Percentiles rank a stretch among this genome's conserved stretches.
phyloP scores from a whole-genome alignment of 2,113 vertebrate genomes.

The Hydrolagus affinis region DNA sequence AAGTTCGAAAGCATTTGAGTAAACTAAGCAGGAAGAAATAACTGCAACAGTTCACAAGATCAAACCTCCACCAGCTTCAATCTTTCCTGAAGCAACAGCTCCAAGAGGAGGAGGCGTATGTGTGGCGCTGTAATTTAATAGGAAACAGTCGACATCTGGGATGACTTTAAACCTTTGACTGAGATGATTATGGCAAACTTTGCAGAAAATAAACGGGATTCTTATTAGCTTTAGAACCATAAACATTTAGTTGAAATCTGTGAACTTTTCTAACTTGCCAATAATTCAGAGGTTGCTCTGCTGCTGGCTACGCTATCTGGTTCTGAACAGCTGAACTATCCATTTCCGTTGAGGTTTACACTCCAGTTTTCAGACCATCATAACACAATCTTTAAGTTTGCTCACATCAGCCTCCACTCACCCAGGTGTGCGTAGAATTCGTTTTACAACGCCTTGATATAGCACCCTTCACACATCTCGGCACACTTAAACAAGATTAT shows the following conservation, averaged over 20 bases:
- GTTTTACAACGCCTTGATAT: too few species aligned
- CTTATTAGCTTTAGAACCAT: conserved; percentile 7
- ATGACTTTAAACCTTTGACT: not conserved
- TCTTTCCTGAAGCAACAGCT: not conserved
- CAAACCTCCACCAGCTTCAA: not conserved
- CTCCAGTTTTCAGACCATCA: not conserved
- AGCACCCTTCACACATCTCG: too few species aligned
- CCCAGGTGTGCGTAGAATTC: too few species aligned
- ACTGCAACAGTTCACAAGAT: not conserved
- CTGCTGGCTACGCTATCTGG: not conserved
- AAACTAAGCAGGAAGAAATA: not conserved
- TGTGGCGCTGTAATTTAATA: not conserved
- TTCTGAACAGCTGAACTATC: not conserved
- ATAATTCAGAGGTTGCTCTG: not conserved
- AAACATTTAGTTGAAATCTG: not conserved
- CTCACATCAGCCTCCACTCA: not conserved
- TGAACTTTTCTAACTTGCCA: conserved; percentile 17
- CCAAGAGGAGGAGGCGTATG: not conserved
- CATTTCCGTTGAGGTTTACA: not conserved
- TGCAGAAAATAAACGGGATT: conserved; percentile 11
- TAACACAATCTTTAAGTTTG: not conserved
- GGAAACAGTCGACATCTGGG: conserved; percentile 2
- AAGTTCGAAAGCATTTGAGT: not conserved
- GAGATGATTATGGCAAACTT: not conserved
- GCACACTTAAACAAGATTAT: too few species aligned